Evolutionary conservation across 2,797 vertebrate genomes (phyloP).

Genomic region (Cryptoprocta ferox): DNA sequence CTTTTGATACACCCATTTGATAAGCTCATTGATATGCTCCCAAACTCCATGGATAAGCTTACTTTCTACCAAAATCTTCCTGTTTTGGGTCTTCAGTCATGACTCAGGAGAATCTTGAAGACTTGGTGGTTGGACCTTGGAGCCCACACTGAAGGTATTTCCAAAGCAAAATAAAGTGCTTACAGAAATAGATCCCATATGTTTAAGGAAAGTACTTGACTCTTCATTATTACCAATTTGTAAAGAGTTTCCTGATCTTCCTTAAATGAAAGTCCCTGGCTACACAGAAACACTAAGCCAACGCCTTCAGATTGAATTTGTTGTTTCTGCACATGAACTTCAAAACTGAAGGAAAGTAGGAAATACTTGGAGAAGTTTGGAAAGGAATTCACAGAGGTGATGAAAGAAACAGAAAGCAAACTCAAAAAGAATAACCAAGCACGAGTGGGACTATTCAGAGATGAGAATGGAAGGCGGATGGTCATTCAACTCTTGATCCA

Average conservation of each 20-base stretch:
- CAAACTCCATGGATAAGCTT: background rate
- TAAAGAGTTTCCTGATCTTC: background rate
- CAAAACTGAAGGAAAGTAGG: too few species aligned
- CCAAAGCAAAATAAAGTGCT: background rate
- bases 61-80: background rate
- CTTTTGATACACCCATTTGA: too few species aligned
- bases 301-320: rapidly evolving
- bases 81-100: background rate
- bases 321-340: too few species aligned
- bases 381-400: background rate
- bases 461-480: background rate
- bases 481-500: too few species aligned
- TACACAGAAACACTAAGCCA: background rate
- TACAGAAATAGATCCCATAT: background rate
- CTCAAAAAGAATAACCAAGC: background rate
- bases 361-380: background rate
- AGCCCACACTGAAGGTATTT: background rate
- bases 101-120: background rate
- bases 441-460: background rate
- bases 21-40: background rate
- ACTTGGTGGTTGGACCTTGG: background rate
- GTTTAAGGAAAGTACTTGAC: background rate
- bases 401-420: background rate
- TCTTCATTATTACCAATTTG: background rate
- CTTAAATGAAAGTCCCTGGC: background rate